Base-by-base conservation (phyloP, 2,888 invertebrate species). In the Plebejus argus region DNA sequence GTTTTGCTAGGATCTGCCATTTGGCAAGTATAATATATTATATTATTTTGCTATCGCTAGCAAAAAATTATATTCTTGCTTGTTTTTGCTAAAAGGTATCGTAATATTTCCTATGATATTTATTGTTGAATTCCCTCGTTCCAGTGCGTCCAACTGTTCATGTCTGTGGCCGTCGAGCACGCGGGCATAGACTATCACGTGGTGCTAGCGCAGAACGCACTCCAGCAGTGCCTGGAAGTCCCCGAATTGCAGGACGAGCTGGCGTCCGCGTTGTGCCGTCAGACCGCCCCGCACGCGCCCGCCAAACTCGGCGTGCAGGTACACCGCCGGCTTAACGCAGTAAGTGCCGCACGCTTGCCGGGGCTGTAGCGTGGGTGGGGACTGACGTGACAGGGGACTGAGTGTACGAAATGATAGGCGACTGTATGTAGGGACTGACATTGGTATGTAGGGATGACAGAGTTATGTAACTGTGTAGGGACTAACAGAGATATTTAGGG, bases 131-230 rank as follows among this genome's bases (percentile, higher is more conserved):
- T 49, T 49, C 4, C 39, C 33, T 72, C 28, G 35, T 66, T 74
- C 49, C 94, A 98, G 98, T 98, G 98, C 90, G 97, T 98, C 82
- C 98, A 99, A 88, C 95, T 99, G 82, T 99, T 99, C 94, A 98
- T 98, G 96, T 98, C 98, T 3, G 99, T 99, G 81, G 97, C 98
- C 71, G 97, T 99, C 83, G 99, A 99, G 92, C 98, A 98, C 86
- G 97, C 98, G 77, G 98, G 98, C 86, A 98, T 99, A 84, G 99
- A 99, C 94, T 99, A 99, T 93, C 99, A 99, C 93, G 99, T 99
- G 85, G 98, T 98, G 79, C 95, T 99, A 80, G 99, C 99, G 20
- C 99, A 99, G 95, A 99, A 99, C 91, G 98, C 99, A 53, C 95
- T 99, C 78, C 97, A 98, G 87, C 98, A 98, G 89, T 99, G 99